A percentile compares a stretch with the other conserved stretches of the same genome.
Conservation (phyloP, 2,888 invertebrate species). For the Eutolmus rufibarbis region DNA sequence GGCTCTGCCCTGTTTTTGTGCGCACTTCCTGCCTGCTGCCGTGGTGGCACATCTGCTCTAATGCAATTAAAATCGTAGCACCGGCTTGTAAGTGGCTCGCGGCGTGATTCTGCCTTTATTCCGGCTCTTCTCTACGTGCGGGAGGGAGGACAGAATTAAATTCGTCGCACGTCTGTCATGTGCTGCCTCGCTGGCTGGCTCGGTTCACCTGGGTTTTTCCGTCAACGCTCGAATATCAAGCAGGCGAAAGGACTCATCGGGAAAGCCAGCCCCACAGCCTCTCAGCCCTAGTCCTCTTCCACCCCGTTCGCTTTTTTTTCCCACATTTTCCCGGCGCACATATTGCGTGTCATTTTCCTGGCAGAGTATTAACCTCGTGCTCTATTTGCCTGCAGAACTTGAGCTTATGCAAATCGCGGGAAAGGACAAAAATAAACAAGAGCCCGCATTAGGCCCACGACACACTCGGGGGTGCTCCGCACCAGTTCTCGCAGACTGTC, state of each 20-base stretch:
- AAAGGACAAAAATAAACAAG: constrained; percentile 13
- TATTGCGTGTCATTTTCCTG: not conserved
- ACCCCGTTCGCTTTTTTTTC: not conserved
- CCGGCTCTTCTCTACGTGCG: not conserved
- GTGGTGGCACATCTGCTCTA: not conserved
- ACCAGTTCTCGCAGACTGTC: not conserved
- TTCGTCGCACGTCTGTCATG: not conserved
- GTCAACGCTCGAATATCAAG: not conserved
- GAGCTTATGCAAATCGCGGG: not conserved
- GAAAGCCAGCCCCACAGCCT: not conserved
- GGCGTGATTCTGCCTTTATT: not conserved
- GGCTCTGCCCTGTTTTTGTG: not conserved
- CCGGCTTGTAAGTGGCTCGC: not conserved
- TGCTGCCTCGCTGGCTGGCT: not conserved
- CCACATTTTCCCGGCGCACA: not conserved
- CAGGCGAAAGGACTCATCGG: not conserved
- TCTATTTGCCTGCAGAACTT: not conserved
- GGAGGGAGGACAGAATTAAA: not conserved
- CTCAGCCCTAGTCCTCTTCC: not conserved
- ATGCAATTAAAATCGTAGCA: not conserved
- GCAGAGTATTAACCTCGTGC: constrained; percentile 9
- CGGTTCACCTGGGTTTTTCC: not conserved
- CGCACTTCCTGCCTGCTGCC: not conserved
- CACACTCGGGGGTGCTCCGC: not conserved
- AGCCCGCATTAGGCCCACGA: not conserved